These are phyloP conservation scores for Xanthia icteritia DNA, from an alignment of 2,888 invertebrate genomes.

Conservation along the genomic window DNA sequence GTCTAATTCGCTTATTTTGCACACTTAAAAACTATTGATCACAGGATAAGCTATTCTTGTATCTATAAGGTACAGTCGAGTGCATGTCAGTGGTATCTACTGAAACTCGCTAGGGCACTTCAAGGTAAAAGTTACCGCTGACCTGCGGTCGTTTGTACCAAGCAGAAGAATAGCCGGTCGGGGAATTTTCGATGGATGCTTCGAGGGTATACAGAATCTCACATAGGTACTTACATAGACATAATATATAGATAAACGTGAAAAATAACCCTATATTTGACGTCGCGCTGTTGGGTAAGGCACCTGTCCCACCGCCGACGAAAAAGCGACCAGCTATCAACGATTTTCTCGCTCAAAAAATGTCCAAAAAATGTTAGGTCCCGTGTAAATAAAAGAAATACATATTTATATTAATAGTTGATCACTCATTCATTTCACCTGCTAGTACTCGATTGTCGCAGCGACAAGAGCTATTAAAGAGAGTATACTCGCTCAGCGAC, in stretches of 20 bases:
- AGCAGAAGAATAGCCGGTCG: neutral
- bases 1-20: neutral
- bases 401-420: too few species aligned
- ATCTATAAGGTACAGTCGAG: neutral
- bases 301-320: neutral
- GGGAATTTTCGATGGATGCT: neutral
- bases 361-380: neutral
- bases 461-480: neutral
- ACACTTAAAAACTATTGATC: neutral
- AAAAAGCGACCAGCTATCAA: neutral
- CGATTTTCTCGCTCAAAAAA: neutral
- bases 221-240: neutral
- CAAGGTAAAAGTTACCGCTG: neutral
- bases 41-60: neutral
- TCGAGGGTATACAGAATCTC: neutral
- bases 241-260: neutral
- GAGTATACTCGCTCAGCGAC: neutral
- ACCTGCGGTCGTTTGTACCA: neutral
- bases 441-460: neutral
- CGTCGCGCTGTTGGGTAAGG: neutral
- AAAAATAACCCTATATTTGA: neutral
- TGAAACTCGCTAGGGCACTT: neutral
- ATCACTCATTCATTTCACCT: too few species aligned
- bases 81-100: neutral
- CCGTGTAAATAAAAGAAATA: too few species aligned